A percentile compares a stretch with the other conserved stretches of the same genome.
Conservation (phyloP, 2,888 invertebrate genomes). For the Phoronis australis region DNA sequence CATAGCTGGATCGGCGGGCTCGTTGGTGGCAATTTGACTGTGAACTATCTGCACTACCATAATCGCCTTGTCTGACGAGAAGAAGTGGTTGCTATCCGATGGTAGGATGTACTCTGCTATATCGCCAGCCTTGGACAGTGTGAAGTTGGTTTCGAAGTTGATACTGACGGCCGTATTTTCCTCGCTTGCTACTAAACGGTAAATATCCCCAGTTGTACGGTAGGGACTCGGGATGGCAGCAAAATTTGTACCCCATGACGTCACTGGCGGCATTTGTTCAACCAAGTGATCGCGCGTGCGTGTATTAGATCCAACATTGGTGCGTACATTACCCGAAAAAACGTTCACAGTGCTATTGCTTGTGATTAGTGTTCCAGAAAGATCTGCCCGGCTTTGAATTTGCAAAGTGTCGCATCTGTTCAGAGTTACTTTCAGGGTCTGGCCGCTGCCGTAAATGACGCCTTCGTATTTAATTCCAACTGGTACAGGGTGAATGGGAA, state of each 20-base stretch:
- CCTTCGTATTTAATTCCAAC: not conserved
- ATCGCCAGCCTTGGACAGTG: not conserved
- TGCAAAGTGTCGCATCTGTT: constrained; percentile 7
- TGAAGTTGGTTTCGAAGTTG: not conserved
- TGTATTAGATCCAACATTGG: constrained; percentile 9
- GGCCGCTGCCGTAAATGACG: not conserved
- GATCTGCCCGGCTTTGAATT: constrained; percentile 8
- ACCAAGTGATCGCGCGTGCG: constrained; percentile 19
- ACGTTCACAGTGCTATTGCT: constrained; percentile 16
- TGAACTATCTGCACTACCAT: constrained; percentile 11
- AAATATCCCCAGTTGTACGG: constrained; percentile 14
- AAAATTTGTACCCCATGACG: constrained; percentile 18
- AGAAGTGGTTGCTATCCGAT: not conserved
- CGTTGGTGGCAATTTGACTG: not conserved
- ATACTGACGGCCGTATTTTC: not conserved
- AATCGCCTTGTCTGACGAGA: constrained; percentile 7
- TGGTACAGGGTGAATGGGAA: not conserved
- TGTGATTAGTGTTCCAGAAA: constrained; percentile 15
- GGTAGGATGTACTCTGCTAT: constrained; percentile 2
- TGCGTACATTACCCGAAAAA: constrained; percentile 16
- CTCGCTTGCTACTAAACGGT: constrained; percentile 5
- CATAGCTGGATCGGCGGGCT: constrained; percentile 18
- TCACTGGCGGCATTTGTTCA: constrained; percentile 16
- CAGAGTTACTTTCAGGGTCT: not conserved
- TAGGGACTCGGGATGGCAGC: constrained; percentile 15